phyloP scores from a whole-genome alignment of 2,113 vertebrate species.

The Salvelinus sp. region DNA sequence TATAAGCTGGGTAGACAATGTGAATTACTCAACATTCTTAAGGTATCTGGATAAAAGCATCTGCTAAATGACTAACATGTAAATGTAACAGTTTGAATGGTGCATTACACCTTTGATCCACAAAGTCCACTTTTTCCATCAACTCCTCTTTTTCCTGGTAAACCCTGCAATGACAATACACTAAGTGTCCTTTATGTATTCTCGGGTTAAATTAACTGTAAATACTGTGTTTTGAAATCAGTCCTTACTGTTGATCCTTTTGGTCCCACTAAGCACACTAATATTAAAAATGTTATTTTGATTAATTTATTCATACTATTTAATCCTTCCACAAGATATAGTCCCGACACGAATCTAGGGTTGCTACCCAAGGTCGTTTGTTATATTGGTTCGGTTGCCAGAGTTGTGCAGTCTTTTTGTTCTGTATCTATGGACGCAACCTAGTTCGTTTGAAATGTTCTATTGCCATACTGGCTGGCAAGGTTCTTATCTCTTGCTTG shows the following conservation, averaged over 20 bases:
- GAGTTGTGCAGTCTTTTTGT: no score
- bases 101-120: slow-evolving; percentile 65
- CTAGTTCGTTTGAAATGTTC: no score
- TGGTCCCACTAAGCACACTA: slow-evolving; percentile 48
- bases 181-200: background rate
- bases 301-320: no score
- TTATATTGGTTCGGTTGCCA: no score
- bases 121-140: slow-evolving; percentile 55
- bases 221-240: background rate
- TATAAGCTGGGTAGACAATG: background rate
- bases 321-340: no score
- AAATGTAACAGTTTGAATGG: background rate
- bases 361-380: no score
- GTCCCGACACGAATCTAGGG: no score
- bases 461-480: no score
- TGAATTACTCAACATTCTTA: background rate
- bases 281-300: no score
- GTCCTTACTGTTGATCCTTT: slow-evolving; percentile 58
- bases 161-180: slow-evolving; percentile 55
- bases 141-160: slow-evolving; percentile 59
- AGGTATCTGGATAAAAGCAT: background rate
- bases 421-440: no score
- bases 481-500: no score
- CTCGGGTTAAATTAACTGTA: background rate
- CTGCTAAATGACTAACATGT: no score